Percentiles rank a stretch among this genome's conserved stretches.
These are phyloP conservation scores for Drosophila teissieri DNA, from an alignment of 1,140 invertebrate species.

Conservation along the genomic window DNA sequence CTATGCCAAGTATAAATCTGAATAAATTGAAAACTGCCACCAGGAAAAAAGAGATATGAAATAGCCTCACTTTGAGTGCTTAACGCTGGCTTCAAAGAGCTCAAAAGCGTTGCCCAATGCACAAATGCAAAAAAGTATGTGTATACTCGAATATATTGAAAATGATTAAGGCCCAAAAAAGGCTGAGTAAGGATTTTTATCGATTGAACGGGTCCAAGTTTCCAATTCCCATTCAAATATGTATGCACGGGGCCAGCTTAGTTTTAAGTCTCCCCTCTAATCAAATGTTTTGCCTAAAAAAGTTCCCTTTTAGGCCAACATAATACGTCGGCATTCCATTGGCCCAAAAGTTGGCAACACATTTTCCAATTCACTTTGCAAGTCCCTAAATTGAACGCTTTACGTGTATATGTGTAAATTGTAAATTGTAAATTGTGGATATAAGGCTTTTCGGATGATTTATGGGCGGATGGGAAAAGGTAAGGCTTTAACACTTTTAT, in stretches of 20 bases:
- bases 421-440: background rate
- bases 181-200: constrained; percentile 49
- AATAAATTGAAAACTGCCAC: constrained; percentile 65
- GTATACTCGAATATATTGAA: constrained; percentile 18
- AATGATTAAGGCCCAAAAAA: constrained; percentile 61
- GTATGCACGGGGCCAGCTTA: constrained; percentile 47
- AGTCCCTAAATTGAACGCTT: constrained; percentile 39
- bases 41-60: constrained; percentile 46
- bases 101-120: constrained; percentile 30
- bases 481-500: constrained; percentile 9
- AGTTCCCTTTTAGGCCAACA: constrained; percentile 21
- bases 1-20: constrained; percentile 40
- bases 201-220: constrained; percentile 50
- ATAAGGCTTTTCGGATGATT: constrained; percentile 24
- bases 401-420: background rate
- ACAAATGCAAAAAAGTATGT: constrained; percentile 16
- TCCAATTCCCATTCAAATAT: constrained; percentile 41
- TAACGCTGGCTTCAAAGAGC: constrained; percentile 51
- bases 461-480: constrained; percentile 17
- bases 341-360: constrained; percentile 21
- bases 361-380: constrained; percentile 50
- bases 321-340: constrained; percentile 40
- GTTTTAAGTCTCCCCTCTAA: constrained; percentile 64
- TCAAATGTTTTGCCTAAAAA: constrained; percentile 64
- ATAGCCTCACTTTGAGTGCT: constrained; percentile 52